Conservation (phyloP, 2,113 vertebrate species). For the Gorsachius goisagi region DNA sequence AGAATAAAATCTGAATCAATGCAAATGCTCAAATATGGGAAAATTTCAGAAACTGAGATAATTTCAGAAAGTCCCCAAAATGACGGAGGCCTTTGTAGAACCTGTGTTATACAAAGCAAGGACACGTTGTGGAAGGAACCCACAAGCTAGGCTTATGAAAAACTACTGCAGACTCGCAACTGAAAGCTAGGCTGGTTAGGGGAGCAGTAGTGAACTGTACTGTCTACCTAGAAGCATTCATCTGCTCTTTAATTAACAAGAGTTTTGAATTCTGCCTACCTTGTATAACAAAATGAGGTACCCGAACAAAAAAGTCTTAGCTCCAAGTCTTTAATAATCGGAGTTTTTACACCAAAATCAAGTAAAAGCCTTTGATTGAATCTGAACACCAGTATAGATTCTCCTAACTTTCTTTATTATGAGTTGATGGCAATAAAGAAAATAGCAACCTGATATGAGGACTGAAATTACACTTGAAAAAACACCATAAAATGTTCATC, state of each 20-base stretch:
- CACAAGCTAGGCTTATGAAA: neutral
- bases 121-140: neutral
- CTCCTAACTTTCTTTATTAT: neutral
- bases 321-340: neutral
- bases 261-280: neutral
- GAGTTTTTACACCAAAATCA: neutral
- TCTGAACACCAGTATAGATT: neutral
- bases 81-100: neutral
- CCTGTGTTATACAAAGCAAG: neutral
- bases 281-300: neutral
- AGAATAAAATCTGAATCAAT: neutral
- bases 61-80: neutral
- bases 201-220: neutral
- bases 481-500: neutral
- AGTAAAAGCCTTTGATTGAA: neutral
- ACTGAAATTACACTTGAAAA: neutral
- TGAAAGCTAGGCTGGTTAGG: neutral
- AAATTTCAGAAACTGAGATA: neutral
- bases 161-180: neutral
- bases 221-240: neutral
- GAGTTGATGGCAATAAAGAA: neutral
- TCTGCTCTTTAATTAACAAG: neutral
- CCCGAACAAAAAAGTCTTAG: neutral
- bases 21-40: neutral
- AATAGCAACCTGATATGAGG: neutral